A percentile compares a stretch with the other conserved stretches of the same genome.
These are phyloP conservation scores for Melanotaenia boesemani DNA, from an alignment of 2,797 vertebrate species.

Conservation along the genomic window DNA sequence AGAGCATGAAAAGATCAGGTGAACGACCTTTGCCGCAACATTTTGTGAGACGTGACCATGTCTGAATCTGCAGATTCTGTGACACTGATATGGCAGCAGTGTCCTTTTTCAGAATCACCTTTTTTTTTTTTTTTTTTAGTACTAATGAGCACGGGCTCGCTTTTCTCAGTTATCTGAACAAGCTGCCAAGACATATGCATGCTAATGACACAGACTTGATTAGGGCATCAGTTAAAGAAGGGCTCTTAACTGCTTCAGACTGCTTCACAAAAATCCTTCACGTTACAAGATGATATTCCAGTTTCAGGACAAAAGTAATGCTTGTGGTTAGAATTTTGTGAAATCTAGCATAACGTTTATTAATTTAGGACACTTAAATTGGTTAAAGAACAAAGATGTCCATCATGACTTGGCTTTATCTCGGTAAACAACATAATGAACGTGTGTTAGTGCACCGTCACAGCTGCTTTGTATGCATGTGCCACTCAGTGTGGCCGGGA, in stretches of 20 bases:
- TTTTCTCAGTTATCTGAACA: slow-evolving; percentile 28
- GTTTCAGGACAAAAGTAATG: too few relatives aligned
- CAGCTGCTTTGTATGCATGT: slow-evolving; percentile 35
- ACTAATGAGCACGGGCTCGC: slow-evolving; percentile 45
- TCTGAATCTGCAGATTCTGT: slow-evolving; percentile 20
- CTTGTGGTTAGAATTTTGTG: not conserved
- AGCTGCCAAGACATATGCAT: slow-evolving; percentile 19
- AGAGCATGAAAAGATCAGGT: slow-evolving; percentile 46
- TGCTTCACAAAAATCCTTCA: slow-evolving; percentile 21
- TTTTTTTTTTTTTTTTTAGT: slow-evolving; percentile 1
- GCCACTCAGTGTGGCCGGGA: slow-evolving; percentile 47
- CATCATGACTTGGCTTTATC: slow-evolving; percentile 5
- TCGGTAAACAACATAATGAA: not conserved
- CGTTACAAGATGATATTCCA: not conserved
- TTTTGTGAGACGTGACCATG: slow-evolving; percentile 16
- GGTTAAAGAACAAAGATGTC: not conserved
- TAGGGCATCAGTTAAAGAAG: slow-evolving; percentile 31
- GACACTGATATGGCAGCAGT: slow-evolving; percentile 45
- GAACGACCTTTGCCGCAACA: slow-evolving; percentile 24
- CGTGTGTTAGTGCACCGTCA: slow-evolving; percentile 4
- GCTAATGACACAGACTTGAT: slow-evolving; percentile 39
- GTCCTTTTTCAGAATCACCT: slow-evolving; percentile 25
- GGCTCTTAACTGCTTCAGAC: slow-evolving; percentile 12
- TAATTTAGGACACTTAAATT: too few relatives aligned
- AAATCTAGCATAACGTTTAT: not conserved